Evolutionary conservation across 2,797 vertebrate species (phyloP).

Genomic region (Chelon labrosus): DNA sequence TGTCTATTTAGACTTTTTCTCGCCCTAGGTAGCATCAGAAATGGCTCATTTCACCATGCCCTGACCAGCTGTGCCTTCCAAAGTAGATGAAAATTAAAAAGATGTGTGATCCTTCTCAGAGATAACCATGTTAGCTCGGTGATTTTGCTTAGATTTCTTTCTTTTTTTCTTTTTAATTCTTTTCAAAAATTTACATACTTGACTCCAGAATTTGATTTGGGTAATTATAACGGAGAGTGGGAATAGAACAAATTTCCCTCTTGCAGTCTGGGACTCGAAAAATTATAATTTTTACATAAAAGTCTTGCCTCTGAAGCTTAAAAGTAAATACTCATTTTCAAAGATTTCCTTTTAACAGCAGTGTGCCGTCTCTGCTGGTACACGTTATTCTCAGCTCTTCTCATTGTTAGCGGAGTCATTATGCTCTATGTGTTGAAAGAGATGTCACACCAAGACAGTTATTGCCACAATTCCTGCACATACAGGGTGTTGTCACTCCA

Average conservation of each 20-base stretch:
- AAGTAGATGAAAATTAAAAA: no score
- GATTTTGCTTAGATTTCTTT: neutral
- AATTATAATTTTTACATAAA: neutral
- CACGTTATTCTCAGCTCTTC: neutral
- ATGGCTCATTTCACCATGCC: no score
- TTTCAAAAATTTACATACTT: neutral
- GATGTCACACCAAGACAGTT: neutral
- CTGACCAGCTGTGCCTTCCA: no score
- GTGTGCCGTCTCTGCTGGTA: neutral
- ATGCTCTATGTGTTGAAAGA: neutral
- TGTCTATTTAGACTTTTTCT: no score
- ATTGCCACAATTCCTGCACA: neutral
- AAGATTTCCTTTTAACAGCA: slow-evolving; percentile 17
- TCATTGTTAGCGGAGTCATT: neutral
- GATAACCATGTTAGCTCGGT: no score
- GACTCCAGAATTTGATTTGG: neutral
- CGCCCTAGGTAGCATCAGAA: no score
- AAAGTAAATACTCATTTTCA: neutral
- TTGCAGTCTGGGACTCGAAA: neutral
- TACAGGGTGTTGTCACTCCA: neutral
- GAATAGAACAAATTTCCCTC: neutral
- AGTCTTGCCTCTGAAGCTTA: neutral
- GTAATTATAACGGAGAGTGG: neutral
- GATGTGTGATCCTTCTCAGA: no score
- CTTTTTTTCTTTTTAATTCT: neutral